Conservation (phyloP, 2,888 invertebrate species). For the Melanophora roralis region DNA sequence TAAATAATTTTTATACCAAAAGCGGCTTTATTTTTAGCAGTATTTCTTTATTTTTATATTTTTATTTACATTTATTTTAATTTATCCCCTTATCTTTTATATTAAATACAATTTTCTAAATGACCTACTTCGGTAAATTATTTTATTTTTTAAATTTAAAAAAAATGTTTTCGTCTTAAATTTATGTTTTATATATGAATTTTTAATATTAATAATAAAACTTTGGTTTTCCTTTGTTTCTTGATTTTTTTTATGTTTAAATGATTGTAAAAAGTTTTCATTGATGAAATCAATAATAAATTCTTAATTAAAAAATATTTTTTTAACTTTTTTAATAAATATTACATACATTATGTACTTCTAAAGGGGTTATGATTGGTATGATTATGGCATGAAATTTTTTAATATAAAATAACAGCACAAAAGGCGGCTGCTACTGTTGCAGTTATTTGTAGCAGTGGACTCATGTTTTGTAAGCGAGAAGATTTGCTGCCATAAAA, state of each 20-base stretch:
- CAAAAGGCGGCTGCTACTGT: slow-evolving; percentile 20
- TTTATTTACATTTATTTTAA: no score
- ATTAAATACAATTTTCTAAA: slow-evolving; percentile 7
- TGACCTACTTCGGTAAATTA: no score
- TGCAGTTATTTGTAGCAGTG: slow-evolving; percentile 29
- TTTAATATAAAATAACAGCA: slow-evolving; percentile 22
- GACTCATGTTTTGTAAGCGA: slow-evolving; percentile 59
- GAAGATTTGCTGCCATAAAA: slow-evolving; percentile 74
- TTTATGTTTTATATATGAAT: not conserved
- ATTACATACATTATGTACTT: not conserved
- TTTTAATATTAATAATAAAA: slow-evolving; percentile 33
- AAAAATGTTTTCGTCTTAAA: not conserved
- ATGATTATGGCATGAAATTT: slow-evolving; percentile 14
- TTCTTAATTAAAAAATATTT: slow-evolving; percentile 18
- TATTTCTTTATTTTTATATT: not conserved
- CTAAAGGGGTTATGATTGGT: slow-evolving; percentile 31
- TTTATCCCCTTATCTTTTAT: no score
- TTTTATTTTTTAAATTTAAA: not conserved
- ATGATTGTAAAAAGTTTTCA: slow-evolving; percentile 52
- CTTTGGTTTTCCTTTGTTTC: slow-evolving; percentile 29
- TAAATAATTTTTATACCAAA: no score
- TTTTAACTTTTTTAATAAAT: not conserved
- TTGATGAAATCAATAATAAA: slow-evolving; percentile 50
- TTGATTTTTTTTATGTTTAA: slow-evolving; percentile 42
- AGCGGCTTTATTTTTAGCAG: no score